These are phyloP conservation scores for Acleris sparsana DNA, from an alignment of 2,888 invertebrate genomes.

Conservation along the genomic window DNA sequence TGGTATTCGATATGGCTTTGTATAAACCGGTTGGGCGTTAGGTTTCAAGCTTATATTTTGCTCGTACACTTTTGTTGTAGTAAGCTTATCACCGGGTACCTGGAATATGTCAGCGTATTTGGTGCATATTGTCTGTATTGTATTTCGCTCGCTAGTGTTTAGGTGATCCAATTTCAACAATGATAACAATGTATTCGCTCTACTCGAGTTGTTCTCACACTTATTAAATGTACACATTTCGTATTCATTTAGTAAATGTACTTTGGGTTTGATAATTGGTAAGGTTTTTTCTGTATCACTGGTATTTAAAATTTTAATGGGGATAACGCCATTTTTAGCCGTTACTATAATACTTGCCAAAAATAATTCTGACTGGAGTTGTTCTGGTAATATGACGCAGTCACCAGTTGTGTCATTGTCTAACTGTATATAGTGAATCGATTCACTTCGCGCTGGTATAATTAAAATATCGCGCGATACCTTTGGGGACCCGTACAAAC, in stretches of 20 bases:
- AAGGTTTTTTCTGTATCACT: not conserved
- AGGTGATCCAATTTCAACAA: conserved; percentile 19
- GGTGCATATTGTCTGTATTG: no score
- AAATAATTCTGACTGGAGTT: not conserved
- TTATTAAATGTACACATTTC: conserved; percentile 15
- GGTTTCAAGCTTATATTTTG: conserved; percentile 15
- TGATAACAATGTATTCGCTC: conserved; percentile 23
- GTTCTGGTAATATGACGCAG: not conserved
- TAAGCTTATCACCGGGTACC: conserved; percentile 13
- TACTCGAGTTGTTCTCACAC: not conserved
- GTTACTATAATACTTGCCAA: conserved; percentile 1
- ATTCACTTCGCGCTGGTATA: conserved; percentile 15
- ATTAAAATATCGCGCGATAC: conserved; percentile 14
- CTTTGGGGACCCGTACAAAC: conserved; percentile 8
- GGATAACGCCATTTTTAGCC: not conserved
- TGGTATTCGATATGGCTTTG: conserved; percentile 23
- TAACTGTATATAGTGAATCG: conserved; percentile 15
- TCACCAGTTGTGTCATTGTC: not conserved
- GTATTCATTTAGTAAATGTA: conserved; percentile 9
- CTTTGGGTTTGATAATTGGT: conserved; percentile 3
- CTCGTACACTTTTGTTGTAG: conserved; percentile 3
- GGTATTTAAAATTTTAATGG: conserved; percentile 9
- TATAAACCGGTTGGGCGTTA: conserved; percentile 5
- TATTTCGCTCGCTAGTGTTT: no score
- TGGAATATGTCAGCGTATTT: no score